phyloP scores from a whole-genome alignment of 23 tunicate species.

The Styela clava region DNA sequence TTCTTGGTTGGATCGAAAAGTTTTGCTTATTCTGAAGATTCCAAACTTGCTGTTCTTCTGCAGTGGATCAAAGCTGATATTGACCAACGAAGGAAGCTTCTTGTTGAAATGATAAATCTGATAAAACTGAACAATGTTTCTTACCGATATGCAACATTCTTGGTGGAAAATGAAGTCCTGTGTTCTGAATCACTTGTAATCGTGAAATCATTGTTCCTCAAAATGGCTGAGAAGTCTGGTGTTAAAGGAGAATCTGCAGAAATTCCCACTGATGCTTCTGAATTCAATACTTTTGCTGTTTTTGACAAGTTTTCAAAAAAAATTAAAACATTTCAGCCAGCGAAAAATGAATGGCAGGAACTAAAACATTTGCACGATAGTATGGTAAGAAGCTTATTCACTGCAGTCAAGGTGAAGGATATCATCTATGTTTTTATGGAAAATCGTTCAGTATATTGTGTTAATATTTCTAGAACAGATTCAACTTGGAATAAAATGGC shows the following conservation, averaged over 20 bases:
- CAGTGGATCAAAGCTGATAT: not conserved
- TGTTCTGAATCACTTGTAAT: not conserved
- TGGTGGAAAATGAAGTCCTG: not conserved
- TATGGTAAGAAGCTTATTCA: too few species aligned
- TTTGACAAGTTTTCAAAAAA: not conserved
- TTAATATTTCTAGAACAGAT: not conserved
- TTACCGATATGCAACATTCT: not conserved
- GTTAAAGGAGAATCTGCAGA: not conserved
- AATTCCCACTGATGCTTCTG: not conserved
- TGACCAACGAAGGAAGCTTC: not conserved
- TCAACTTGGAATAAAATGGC: not conserved
- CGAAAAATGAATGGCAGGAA: not conserved
- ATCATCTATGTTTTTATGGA: not conserved
- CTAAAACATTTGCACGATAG: not conserved
- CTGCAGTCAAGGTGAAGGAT: not conserved
- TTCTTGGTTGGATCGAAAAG: not conserved
- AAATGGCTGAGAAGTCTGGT: not conserved
- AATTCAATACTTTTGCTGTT: not conserved
- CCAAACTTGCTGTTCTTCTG: not conserved
- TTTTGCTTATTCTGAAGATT: not conserved
- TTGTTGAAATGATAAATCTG: constrained; percentile 39
- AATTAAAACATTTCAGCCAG: not conserved
- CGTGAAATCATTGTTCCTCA: not conserved
- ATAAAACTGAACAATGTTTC: not conserved
- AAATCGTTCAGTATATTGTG: not conserved